Conservation (phyloP, 1,140 invertebrate species). For the Cecropterus lyciades region DNA sequence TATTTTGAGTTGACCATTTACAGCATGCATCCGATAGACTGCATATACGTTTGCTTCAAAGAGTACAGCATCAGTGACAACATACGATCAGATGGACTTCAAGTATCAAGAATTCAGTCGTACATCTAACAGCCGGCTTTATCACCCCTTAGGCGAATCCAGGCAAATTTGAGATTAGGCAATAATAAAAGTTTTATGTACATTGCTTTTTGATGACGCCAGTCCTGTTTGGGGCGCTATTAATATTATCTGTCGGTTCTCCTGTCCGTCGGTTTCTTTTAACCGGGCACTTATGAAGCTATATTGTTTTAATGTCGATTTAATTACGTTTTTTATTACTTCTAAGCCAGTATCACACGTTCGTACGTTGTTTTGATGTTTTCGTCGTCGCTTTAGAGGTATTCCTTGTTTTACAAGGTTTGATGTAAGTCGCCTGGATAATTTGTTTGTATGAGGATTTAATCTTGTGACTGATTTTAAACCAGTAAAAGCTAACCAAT, state of each 20-base stretch:
- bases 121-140: constrained; percentile 36
- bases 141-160: constrained; percentile 51
- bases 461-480: too few species aligned
- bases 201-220: constrained; percentile 44
- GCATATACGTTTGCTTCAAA: too few species aligned
- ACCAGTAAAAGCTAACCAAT: too few species aligned
- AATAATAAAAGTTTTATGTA: constrained; percentile 65
- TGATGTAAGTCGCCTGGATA: too few species aligned
- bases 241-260: constrained; percentile 47
- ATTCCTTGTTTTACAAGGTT: constrained; percentile 27
- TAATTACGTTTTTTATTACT: constrained; percentile 44
- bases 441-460: too few species aligned
- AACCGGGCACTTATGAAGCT: constrained; percentile 17
- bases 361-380: constrained; percentile 22
- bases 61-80: too few species aligned
- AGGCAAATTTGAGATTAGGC: constrained; percentile 71
- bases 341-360: background rate
- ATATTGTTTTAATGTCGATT: constrained; percentile 42
- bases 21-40: too few species aligned
- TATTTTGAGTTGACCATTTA: too few species aligned
- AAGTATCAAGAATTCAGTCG: background rate
- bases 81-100: too few species aligned
- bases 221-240: constrained; percentile 41
- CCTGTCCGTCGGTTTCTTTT: constrained; percentile 36
- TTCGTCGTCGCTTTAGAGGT: background rate